Evolutionary conservation across 2,113 vertebrate species (phyloP), one percentile per base, ranked within the genome.

Genomic region (Peromyscus maniculatus): DNA sequence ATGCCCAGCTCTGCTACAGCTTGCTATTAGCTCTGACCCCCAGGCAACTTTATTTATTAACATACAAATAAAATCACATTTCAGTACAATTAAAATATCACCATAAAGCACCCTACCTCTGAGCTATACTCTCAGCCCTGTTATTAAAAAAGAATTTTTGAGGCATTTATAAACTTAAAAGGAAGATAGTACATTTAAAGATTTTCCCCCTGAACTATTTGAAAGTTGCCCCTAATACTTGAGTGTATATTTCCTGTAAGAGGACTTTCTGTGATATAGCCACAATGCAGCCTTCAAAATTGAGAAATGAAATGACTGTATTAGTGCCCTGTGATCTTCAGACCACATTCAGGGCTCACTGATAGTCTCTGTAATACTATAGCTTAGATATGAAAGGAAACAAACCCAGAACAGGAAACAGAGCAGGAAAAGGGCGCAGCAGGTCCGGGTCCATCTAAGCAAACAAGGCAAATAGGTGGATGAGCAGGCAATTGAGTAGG

Each of bases 101-200:
- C 43, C 3, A 3, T 43, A 43, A 43, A 43, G 43, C 46, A 49
- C 46, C 46, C 46, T 49, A 49, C 46, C 46, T 49, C 36, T 33
- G 31, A 83, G 57, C 57, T 84, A 21, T 43, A 66, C 43, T 21
- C 39, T 7, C 46, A 49, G 46, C 46, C 19, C 43, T 59, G 12
- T 87, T 88, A 78, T 79, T 93, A 78, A 66, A 86, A 86, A 66
- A 87, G 75, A 66, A 43, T n/a, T 57, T 31, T 71, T 52, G 31
- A 72, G 52, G 39, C 28, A n/a, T 39, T 88, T 52, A 72, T 22
- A 57, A 55, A 89, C 7, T 39, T 72, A 72, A 36, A 57, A 55
- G 90, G 49, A 57, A 94, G 59, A 91, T 55, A 86, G 59, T 77
- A 46, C 26, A 57, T 67, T 75, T 26, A 62, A 59, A 82, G 17